Evolutionary conservation across 2,888 invertebrate species (phyloP), one percentile per base, ranked within the genome.

Genomic region (Marasmarcha lunaedactyla): DNA sequence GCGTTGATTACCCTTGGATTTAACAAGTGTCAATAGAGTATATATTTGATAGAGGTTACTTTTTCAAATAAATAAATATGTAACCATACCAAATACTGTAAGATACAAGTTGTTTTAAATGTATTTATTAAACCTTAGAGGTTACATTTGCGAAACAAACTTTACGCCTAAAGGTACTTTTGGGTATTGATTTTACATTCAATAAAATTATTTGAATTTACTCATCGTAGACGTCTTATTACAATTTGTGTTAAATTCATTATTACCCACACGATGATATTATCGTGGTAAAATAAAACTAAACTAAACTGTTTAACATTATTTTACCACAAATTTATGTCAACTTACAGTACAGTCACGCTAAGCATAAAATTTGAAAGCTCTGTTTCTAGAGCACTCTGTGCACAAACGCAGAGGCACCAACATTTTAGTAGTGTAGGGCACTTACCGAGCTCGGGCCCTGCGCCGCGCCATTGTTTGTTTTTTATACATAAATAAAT

Each of bases 401-500:
- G 44, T 46, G 41, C n/a, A 44, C 46, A 52, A 58, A 61, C 63
- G 58, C 52, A 30, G 30, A n/a, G 10, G 10, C 9, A 10, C 9
- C 30, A 11, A 9, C n/a, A 30, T n/a, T 30, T n/a, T 30, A 7
- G 11, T 30, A 7, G 10, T 11, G 11, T 11, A 67, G 64, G 67
- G 68, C 62, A 58, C 60, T 57, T 55, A 12, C 20, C 60, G 57
- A 59, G 57, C 55, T 52, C 56, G 55, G 52, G 66, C 67, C 63
- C 63, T 61, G 59, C 59, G 57, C 51, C 48, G 48, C 42, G 48
- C 70, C 62, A 71, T 77, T 81, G 78, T 79, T 77, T 78, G 64
- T 78, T 68, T 78, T 78, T 79, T 69, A 27, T 38, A 61, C 59
- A 65, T 66, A 73, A 74, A 79, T 79, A 78, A 81, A 83, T 83